phyloP scores from a whole-genome alignment of 2,797 vertebrate genomes.

The Microcaecilia unicolor region DNA sequence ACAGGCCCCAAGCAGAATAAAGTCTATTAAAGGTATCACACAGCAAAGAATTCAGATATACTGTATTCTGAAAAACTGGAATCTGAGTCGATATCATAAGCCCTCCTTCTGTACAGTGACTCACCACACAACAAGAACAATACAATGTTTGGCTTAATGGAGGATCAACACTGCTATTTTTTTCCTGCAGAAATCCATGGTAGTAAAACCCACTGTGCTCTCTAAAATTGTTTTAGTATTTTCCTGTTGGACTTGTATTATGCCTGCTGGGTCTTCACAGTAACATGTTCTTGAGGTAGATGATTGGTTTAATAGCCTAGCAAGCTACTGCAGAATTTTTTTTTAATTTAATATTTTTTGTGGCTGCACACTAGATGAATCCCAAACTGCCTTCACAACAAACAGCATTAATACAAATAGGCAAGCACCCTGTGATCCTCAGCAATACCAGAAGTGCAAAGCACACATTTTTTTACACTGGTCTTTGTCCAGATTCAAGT shows the following conservation, averaged over 20 bases:
- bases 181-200: constrained; percentile 7
- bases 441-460: constrained; percentile 8
- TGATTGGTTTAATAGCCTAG: constrained; percentile 36
- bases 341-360: too few relatives aligned
- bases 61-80: too few relatives aligned
- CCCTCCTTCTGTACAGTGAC: too few relatives aligned
- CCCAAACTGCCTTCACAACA: constrained; percentile 20
- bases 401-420: constrained; percentile 21
- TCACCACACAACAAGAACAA: too few relatives aligned
- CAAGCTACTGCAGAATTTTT: constrained; percentile 10
- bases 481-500: too few relatives aligned
- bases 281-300: constrained; percentile 40
- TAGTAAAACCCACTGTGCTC: constrained; percentile 7
- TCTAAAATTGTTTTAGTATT: constrained; percentile 17
- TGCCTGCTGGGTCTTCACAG: constrained; percentile 36
- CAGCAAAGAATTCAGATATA: too few relatives aligned
- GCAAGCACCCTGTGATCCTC: constrained; percentile 1
- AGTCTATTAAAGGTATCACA: too few relatives aligned
- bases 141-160: neutral
- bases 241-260: constrained; percentile 14
- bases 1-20: too few relatives aligned
- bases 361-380: constrained; percentile 24
- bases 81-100: too few relatives aligned
- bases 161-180: constrained; percentile 9
- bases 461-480: neutral